Evolutionary conservation across 2,797 vertebrate species (phyloP), one percentile per base, ranked within the genome.

Genomic region (Onychomys arenicola): DNA sequence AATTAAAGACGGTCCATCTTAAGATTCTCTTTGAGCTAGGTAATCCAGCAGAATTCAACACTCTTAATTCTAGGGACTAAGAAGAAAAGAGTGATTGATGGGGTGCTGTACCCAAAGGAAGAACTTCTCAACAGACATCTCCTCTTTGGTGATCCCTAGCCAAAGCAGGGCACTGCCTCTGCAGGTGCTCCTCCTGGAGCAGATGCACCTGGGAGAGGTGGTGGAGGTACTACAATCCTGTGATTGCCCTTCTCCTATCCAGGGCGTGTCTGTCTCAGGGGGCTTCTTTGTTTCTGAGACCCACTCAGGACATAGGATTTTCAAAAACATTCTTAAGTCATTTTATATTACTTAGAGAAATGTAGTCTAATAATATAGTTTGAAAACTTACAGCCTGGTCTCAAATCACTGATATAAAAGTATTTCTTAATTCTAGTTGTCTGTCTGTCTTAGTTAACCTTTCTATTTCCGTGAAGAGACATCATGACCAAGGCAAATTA

Each of bases 201-300:
- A 37, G n/a, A 32, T 17, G 34, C 17, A 1, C 16, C n/a, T 4
- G 65, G n/a, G 29, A n/a, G 32, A 76, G 67, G 61, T 65, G 2
- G 5, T 67, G 21, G 37, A 78, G 59, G 21, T n/a, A n/a, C n/a
- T n/a, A n/a, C n/a, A n/a, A n/a, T n/a, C n/a, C n/a, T n/a, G n/a
- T n/a, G 6, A 25, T 37, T 21, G 27, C 6, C 12, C 25, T 19
- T 3, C 11, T 34, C 23, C 49, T 61, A 85, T 80, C 76, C 83
- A 46, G 10, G 5, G 23, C 8, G 34, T 11, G 8, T 49, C 12
- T 71, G 59, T 94, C 57, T 75, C 32, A n/a, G 1, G 32, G n/a
- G 69, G 46, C 57, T 76, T 91, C 89, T 89, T 75, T 92, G 43
- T 37, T 81, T 90, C 91, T 85, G 90, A 93, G 82, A 73, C 55